Conservation (phyloP, 53 echinoderm and acorn worm genomes). For the Henricia sp. region DNA sequence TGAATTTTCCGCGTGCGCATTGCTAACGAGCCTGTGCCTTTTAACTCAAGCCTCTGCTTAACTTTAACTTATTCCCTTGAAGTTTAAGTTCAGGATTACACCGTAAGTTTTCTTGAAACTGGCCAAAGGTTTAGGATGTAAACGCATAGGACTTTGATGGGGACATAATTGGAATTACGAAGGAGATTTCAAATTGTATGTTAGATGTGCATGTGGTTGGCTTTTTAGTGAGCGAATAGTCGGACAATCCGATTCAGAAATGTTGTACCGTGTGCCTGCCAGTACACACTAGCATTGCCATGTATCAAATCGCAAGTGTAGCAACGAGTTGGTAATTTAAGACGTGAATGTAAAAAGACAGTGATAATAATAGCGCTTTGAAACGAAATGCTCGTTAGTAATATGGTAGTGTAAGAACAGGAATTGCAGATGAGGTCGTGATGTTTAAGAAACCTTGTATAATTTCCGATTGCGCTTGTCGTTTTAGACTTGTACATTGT, state of each 20-base stretch:
- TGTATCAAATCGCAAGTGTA: neutral
- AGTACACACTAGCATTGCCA: neutral
- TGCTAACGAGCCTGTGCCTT: no score
- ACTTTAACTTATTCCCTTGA: no score
- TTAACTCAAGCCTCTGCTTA: no score
- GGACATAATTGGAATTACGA: neutral
- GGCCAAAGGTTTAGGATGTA: no score
- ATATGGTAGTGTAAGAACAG: neutral
- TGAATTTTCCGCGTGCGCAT: no score
- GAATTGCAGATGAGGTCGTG: conserved; percentile 16
- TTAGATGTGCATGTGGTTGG: neutral
- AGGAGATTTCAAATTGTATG: neutral
- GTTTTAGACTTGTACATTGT: conserved; percentile 27
- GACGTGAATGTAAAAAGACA: conserved; percentile 7
- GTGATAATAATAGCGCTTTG: conserved; percentile 1
- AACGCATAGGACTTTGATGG: neutral
- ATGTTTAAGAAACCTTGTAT: conserved; percentile 51
- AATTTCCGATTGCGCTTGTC: conserved; percentile 38
- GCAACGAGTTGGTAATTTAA: neutral
- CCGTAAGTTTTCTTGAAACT: no score
- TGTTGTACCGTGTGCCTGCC: no score
- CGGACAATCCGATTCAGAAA: no score
- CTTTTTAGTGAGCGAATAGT: no score
- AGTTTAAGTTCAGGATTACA: no score
- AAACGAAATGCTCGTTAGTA: conserved; percentile 19